Percentiles rank a stretch among this genome's conserved stretches.
phyloP scores from a whole-genome alignment of 1,140 invertebrate genomes.

The Listronotus oregonensis region DNA sequence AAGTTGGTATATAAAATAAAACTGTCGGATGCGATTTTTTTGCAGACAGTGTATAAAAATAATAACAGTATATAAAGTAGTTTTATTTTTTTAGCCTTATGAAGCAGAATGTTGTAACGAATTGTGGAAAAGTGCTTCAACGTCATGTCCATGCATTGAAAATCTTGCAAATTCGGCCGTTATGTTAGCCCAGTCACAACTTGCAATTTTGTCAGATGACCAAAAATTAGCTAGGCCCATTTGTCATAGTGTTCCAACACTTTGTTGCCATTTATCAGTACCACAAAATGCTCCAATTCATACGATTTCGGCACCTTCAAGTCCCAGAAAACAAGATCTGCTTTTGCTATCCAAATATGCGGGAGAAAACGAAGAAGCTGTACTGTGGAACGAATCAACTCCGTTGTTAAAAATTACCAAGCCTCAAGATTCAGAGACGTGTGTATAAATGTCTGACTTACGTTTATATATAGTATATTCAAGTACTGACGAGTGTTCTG shows the following conservation, averaged over 20 bases:
- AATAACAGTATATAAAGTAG: neutral
- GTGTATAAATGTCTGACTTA: conserved; percentile 13
- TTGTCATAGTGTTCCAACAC: conserved; percentile 52
- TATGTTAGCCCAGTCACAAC: conserved; percentile 51
- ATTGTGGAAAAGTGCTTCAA: conserved; percentile 59
- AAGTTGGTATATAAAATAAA: too few species aligned
- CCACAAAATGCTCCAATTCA: conserved; percentile 40
- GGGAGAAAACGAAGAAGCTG: conserved; percentile 55
- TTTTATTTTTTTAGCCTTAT: conserved; percentile 13
- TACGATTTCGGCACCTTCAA: conserved; percentile 59
- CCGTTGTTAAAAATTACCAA: conserved; percentile 55
- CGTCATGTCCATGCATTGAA: conserved; percentile 67
- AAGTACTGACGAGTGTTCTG: too few species aligned
- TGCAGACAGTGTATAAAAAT: too few species aligned
- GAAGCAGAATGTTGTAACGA: conserved; percentile 55
- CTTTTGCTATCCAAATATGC: conserved; percentile 46
- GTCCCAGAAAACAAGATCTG: conserved; percentile 54
- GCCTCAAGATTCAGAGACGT: conserved; percentile 29
- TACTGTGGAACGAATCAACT: conserved; percentile 55
- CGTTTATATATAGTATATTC: too few species aligned
- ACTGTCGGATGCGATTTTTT: too few species aligned
- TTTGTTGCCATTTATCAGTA: conserved; percentile 43
- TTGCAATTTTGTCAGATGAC: conserved; percentile 48
- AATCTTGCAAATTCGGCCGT: conserved; percentile 56
- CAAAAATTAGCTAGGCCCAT: conserved; percentile 38